Evolutionary conservation across 2,888 invertebrate genomes (phyloP).

Genomic region (Pachycephus smyrnensis): DNA sequence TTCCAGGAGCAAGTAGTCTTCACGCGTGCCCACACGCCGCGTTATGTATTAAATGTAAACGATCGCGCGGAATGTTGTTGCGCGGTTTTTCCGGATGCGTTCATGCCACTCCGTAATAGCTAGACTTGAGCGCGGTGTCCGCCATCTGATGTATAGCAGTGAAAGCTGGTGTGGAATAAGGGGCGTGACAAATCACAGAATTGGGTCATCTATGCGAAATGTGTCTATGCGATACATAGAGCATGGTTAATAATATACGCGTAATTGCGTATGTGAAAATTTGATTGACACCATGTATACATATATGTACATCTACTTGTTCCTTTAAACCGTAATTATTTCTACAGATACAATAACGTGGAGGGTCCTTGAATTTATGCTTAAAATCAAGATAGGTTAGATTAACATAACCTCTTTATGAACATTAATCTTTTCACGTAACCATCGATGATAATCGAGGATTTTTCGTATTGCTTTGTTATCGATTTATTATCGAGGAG

Average conservation of each 20-base stretch:
- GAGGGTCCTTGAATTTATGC: background rate
- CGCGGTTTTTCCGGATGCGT: constrained; percentile 4
- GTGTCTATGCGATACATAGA: background rate
- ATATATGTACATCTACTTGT: background rate
- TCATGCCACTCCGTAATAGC: constrained; percentile 18
- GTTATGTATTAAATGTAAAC: background rate
- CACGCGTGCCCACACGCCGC: constrained; percentile 19
- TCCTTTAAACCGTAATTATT: background rate
- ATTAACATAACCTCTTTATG: background rate
- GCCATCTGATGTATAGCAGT: constrained; percentile 48
- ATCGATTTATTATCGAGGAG: too few relatives aligned
- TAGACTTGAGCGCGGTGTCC: constrained; percentile 29
- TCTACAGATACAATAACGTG: background rate
- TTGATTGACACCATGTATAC: background rate
- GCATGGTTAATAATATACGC: background rate
- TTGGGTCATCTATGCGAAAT: constrained; percentile 48
- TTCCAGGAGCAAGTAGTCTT: constrained; percentile 22
- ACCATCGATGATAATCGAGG: too few relatives aligned
- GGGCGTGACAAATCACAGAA: constrained; percentile 57
- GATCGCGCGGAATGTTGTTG: constrained; percentile 3
- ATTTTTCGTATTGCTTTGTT: too few relatives aligned
- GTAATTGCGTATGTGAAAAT: background rate
- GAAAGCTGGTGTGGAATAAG: constrained; percentile 56
- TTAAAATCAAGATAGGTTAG: background rate
- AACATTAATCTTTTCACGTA: background rate